Evolutionary conservation across 2,797 vertebrate genomes (phyloP).

Genomic region (Sitta carolinensis): DNA sequence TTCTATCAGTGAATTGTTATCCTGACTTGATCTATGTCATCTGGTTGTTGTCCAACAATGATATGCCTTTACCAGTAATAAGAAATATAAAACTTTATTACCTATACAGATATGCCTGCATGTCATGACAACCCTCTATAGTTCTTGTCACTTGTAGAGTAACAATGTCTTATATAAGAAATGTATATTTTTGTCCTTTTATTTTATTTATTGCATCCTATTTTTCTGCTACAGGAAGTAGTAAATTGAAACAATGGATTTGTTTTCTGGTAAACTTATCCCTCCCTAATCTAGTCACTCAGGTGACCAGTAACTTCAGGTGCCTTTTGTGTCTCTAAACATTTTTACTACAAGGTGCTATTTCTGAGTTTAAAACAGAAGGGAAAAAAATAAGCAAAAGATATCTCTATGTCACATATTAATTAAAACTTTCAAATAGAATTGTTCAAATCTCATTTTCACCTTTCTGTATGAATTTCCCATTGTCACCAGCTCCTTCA

Average conservation of each 20-base stretch:
- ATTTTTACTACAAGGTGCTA: neutral
- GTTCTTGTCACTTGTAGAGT: neutral
- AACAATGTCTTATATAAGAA: neutral
- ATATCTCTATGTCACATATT: neutral
- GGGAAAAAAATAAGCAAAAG: accelerated
- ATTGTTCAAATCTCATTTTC: neutral
- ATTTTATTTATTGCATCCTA: neutral
- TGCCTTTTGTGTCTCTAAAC: neutral
- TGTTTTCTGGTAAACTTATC: neutral
- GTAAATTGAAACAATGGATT: neutral
- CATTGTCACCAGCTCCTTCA: neutral
- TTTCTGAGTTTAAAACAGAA: neutral
- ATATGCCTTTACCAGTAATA: neutral
- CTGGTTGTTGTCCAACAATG: neutral
- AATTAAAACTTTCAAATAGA: neutral
- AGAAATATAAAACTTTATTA: neutral
- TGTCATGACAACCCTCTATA: neutral
- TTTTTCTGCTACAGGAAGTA: neutral
- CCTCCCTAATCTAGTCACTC: neutral
- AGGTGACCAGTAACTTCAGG: neutral
- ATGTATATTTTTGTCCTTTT: neutral
- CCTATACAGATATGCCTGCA: neutral
- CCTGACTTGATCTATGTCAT: neutral
- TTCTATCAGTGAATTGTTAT: neutral
- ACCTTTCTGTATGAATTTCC: neutral